phyloP scores from a whole-genome alignment of 2,797 vertebrate genomes.

The Peromyscus aztecus region DNA sequence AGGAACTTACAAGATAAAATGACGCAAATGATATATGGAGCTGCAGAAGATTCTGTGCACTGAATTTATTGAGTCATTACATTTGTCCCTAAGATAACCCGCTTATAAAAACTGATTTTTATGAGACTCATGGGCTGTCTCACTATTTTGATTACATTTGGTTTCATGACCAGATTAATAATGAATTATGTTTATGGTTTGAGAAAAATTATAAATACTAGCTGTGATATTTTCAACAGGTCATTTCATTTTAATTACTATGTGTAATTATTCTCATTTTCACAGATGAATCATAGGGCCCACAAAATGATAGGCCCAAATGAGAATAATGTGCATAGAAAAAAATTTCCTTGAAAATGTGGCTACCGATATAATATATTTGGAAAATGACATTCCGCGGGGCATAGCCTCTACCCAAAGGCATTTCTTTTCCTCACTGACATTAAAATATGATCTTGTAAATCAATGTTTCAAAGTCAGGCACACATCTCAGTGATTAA shows the following conservation, averaged over 20 bases:
- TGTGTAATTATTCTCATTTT: conserved; percentile 67
- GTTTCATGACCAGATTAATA: conserved; percentile 71
- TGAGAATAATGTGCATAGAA: conserved; percentile 58
- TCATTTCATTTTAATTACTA: conserved; percentile 67
- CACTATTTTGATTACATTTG: conserved; percentile 58
- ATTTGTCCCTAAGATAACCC: conserved; percentile 68
- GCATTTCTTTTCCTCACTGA: conserved; percentile 63
- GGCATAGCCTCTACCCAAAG: conserved; percentile 40
- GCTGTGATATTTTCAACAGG: conserved; percentile 69
- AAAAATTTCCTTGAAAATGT: conserved; percentile 53
- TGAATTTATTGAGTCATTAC: conserved; percentile 64
- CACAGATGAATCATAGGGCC: conserved; percentile 55
- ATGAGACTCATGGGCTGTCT: conserved; percentile 56
- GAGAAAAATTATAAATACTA: conserved; percentile 66
- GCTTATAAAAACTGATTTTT: conserved; percentile 67
- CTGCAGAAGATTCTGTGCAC: conserved; percentile 51
- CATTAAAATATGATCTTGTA: conserved; percentile 58
- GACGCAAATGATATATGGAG: conserved; percentile 18
- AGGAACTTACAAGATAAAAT: conserved; percentile 48
- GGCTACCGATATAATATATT: conserved; percentile 38
- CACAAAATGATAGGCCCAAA: conserved; percentile 34
- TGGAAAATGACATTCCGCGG: conserved; percentile 34
- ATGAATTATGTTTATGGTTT: conserved; percentile 74
- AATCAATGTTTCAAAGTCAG: background rate
- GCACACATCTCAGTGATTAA: background rate